These are phyloP conservation scores for Andrena trimmerana DNA, from an alignment of 2,888 invertebrate genomes.

Conservation along the genomic window DNA sequence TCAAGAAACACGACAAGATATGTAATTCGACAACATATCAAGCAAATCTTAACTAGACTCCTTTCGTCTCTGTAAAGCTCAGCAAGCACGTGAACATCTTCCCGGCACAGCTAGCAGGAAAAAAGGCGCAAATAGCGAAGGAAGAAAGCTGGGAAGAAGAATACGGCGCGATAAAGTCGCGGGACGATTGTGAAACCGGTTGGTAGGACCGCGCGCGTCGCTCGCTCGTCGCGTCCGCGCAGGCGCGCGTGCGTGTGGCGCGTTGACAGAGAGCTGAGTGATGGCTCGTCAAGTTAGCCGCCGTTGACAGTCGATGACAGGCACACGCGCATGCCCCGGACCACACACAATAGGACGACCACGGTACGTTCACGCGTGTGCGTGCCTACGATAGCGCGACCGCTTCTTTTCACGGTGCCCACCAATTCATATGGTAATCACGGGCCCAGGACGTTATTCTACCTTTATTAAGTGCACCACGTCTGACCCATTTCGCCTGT, in stretches of 20 bases:
- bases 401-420: conserved; percentile 67
- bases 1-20: too few species aligned
- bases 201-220: conserved; percentile 30
- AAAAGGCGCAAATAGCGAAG: background rate
- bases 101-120: background rate
- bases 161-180: conserved; percentile 61
- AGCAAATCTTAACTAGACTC: background rate
- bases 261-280: conserved; percentile 74
- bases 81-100: conserved; percentile 21
- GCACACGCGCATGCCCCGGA: conserved; percentile 64
- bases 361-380: conserved; percentile 15
- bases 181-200: conserved; percentile 69
- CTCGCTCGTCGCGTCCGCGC: conserved; percentile 28
- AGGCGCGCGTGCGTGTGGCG: conserved; percentile 43
- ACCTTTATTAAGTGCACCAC: conserved; percentile 77
- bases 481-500: conserved; percentile 79
- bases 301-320: conserved; percentile 77
- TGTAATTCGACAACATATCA: background rate
- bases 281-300: conserved; percentile 75
- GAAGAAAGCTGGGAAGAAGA: conserved; percentile 22
- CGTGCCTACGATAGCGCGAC: conserved; percentile 41
- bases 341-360: conserved; percentile 74
- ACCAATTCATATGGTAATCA: conserved; percentile 80
- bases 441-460: conserved; percentile 70
- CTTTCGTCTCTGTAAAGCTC: background rate